phyloP scores from a whole-genome alignment of 2,888 invertebrate genomes.

The Xestia xanthographa region DNA sequence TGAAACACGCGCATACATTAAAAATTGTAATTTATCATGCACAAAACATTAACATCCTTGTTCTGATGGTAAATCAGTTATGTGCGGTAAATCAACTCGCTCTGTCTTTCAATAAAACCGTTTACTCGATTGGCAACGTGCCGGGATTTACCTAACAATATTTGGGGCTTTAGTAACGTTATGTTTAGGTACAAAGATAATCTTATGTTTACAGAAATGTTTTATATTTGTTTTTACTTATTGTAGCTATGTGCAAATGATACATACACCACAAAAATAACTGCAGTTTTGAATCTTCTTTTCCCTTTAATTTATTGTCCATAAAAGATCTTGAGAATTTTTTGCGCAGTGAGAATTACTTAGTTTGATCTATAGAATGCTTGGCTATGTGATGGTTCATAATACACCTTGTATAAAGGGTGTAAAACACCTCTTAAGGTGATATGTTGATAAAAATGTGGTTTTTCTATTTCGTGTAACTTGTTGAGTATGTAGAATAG shows the following conservation, averaged over 20 bases:
- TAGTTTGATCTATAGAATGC: no score
- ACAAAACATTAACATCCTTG: slow-evolving; percentile 43
- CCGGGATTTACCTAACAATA: slow-evolving; percentile 49
- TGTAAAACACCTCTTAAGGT: no score
- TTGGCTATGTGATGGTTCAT: no score
- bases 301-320: no score
- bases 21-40: slow-evolving; percentile 52
- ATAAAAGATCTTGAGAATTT: no score
- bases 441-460: no score
- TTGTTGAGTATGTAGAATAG: no score
- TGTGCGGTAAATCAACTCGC: slow-evolving; percentile 55
- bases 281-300: not conserved
- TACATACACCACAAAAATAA: not conserved
- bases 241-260: not conserved
- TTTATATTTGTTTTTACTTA: not conserved
- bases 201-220: not conserved
- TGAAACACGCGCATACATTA: slow-evolving; percentile 27
- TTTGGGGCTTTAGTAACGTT: slow-evolving; percentile 29
- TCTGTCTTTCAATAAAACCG: slow-evolving; percentile 57
- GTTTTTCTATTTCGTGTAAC: no score
- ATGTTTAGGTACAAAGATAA: slow-evolving; percentile 29
- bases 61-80: slow-evolving; percentile 51
- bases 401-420: no score
- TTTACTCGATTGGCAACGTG: slow-evolving; percentile 60
- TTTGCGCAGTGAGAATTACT: no score